Base-by-base conservation (phyloP, 30 jellyfish, hydroid and myxozoan species). In the Sanderia malayensis region DNA sequence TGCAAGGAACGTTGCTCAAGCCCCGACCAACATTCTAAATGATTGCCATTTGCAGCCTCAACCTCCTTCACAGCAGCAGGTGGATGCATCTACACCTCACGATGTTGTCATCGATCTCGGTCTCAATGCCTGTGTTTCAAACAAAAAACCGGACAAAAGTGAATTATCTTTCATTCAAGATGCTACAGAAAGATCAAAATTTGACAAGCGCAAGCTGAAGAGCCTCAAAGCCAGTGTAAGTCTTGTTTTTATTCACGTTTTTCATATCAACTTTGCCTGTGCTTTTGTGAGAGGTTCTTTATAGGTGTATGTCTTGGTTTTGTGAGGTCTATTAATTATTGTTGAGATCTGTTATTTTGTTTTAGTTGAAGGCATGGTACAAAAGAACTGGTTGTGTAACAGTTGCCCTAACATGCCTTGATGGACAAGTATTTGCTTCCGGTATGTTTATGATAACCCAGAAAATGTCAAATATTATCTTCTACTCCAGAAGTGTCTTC, bases 31-130 rank as follows among this genome's bases (percentile, higher is more conserved):
- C 27, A 65, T 78, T 27, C 70, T 78, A 18, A 78, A 66, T 78
- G 89, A 78, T 29, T 78, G 89, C 58, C 89, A 78, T 52, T 55
- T 78, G 76, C 89, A 41, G 33, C 71, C 78, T 1, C 86, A 49
- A 45, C 80, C 70, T 0, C 89, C 61, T 30, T 8, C 71, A 8
- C 79, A 72, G 30, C 72, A 44, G 25, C 79, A 76, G 46, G 72
- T 67, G 8, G 87, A 59, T 23, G 13, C 72, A 0, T 44, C 89
- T 7, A 44, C 89, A 20, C 76, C 62, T 1, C 89, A 78, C 27
- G 89, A 66, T 66, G 88, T 76, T 49, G 89, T 78, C 23, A 81
- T 78, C 22, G 82, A 78, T 29, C 89, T 78, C 33, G 82, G 89
- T 33, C 89, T 78, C 33, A 44, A 61, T 49, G 76, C 75, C 41